These are phyloP conservation scores for Aptenodytes forsteri DNA, from an alignment of 2,113 vertebrate species.

Conservation along the genomic window DNA sequence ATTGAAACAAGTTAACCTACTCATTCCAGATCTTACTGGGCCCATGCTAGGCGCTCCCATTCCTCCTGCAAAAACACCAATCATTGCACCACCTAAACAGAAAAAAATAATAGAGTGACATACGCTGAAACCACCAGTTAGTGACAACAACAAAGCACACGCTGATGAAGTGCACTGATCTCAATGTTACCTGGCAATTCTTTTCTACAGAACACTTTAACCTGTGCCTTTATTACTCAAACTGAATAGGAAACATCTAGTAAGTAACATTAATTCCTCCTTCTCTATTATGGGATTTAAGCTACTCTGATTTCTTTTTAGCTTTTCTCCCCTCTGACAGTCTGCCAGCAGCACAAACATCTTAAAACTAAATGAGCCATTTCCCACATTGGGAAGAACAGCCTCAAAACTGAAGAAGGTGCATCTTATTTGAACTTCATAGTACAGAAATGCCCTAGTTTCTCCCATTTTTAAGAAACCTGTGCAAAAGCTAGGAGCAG, in stretches of 20 bases:
- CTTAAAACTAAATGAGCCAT: not conserved
- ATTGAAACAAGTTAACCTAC: conserved; percentile 80
- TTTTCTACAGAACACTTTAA: not conserved
- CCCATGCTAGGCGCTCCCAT: conserved; percentile 92
- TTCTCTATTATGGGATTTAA: not conserved
- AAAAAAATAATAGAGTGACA: conserved; percentile 48
- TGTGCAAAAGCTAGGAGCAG: not conserved
- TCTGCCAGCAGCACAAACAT: not conserved
- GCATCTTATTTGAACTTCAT: not conserved
- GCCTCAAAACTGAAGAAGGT: not conserved
- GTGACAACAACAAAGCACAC: not conserved
- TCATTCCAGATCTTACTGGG: conserved; percentile 90
- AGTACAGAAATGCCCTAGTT: not conserved
- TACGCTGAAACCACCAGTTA: conserved; percentile 55
- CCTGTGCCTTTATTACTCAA: not conserved
- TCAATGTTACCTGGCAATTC: not conserved
- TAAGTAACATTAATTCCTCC: not conserved
- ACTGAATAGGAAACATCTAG: not conserved
- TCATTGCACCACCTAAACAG: conserved; percentile 86
- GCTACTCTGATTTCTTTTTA: not conserved
- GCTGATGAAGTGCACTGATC: not conserved
- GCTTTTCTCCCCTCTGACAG: not conserved
- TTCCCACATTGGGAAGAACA: not conserved
- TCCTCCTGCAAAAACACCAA: conserved; percentile 90
- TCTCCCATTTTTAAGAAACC: not conserved